Evolutionary conservation across 2,888 invertebrate species (phyloP), one percentile per base, ranked within the genome.

Genomic region (Nebria brevicollis): DNA sequence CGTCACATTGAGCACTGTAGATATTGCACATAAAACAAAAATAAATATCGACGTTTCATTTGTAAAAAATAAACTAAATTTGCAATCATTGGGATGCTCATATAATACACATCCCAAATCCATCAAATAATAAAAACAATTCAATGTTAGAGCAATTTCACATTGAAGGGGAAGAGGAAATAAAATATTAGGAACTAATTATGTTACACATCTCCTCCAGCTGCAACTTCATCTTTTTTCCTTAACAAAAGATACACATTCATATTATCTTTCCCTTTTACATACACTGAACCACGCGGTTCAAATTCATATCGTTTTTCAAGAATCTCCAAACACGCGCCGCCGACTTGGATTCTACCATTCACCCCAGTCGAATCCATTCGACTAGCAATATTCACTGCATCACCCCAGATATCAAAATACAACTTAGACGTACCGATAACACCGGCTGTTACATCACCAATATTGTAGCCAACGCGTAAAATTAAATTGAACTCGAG

Each of bases 341-440:
- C 94, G 13, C 96, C 95, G 2, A 96, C 92, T 87, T 97, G 97
- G 84, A 98, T 95, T 75, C 94, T 91, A 82, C 96, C 95, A 3
- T 94, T 92, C 10, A 98, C 94, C 0, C 98, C 98, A 0, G 98
- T 98, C 0, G 97, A 96, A 89, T 99, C 98, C 99, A 99, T 99
- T 77, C 98, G 91, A 7, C 97, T 97, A 0, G 98, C 97, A 82
- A 98, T 97, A 88, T 99, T 99, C 0, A 99, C 98, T 0, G 98
- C 97, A 88, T 99, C 98, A 0, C 98, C 98, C 98, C 98, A 99
- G 85, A 98, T 98, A 88, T 98, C 98, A 86, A 98, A 99, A 88
- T 97, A 96, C 82, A 99, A 90, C 87, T 98, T 99, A 1, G 96
- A 96, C 7, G 98, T 98, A 0, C 98, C 98, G 77, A 99, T 98